Conservation (phyloP, 2,888 invertebrate genomes). For the Carcina quercana region DNA sequence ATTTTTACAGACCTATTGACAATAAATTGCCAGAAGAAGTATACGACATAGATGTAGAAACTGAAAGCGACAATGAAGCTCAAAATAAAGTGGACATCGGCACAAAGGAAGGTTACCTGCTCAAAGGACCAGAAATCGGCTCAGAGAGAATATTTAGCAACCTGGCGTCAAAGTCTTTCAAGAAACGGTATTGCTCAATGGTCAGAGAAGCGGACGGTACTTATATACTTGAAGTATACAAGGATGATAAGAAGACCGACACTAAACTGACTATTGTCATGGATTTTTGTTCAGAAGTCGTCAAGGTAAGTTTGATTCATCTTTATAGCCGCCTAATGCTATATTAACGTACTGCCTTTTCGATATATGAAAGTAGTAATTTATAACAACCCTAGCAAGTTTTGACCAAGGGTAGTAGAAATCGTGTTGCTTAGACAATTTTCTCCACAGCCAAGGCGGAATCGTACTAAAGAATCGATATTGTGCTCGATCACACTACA, state of each 20-base stretch:
- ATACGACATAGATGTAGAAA: slow-evolving; percentile 92
- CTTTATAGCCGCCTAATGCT: no score
- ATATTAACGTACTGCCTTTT: no score
- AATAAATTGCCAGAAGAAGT: slow-evolving; percentile 80
- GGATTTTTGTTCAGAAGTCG: slow-evolving; percentile 94
- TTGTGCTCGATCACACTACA: no score
- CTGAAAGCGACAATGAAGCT: slow-evolving; percentile 86
- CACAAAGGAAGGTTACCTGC: slow-evolving; percentile 91
- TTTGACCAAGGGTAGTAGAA: no score
- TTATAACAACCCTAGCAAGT: no score
- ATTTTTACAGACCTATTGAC: slow-evolving; percentile 42
- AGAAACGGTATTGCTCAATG: slow-evolving; percentile 90
- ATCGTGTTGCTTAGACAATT: no score
- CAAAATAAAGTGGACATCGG: slow-evolving; percentile 82
- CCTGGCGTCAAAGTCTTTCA: slow-evolving; percentile 94
- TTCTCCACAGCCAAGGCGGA: no score
- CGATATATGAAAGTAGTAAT: no score
- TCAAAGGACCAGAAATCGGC: slow-evolving; percentile 93
- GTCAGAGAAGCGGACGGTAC: slow-evolving; percentile 93
- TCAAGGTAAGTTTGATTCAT: slow-evolving; percentile 83
- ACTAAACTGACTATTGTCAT: slow-evolving; percentile 94
- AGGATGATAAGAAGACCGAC: slow-evolving; percentile 94
- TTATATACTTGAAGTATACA: slow-evolving; percentile 92
- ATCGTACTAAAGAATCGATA: no score
- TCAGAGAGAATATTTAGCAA: slow-evolving; percentile 93